Base-by-base conservation (phyloP, 2,888 invertebrate species). In the Oscheius onirici region DNA sequence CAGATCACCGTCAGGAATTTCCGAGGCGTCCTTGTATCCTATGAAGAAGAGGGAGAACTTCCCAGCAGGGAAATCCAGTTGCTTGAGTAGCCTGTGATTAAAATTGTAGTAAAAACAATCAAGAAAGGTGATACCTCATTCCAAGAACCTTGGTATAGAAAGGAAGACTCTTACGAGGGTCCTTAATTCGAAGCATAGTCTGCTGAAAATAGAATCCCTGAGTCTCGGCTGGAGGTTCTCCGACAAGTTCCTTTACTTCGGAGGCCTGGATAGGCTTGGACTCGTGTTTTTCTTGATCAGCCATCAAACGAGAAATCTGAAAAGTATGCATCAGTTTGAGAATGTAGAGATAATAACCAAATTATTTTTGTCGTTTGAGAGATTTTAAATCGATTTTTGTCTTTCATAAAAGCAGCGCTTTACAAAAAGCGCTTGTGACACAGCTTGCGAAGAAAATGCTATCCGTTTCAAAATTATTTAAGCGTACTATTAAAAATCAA, bases 121-220 rank as follows among this genome's bases (percentile, higher is more conserved):
- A 5, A 40, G 49, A 51, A 8, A 22, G 26, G 22, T 41, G 11
- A 28, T 20, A 89, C 13, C 92, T 92, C 95, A 96, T 96, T 6
- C 96, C 96, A 0, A 97, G 90, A 0, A 95, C 93, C 63, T 92
- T 92, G 0, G 94, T 93, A 89, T 96, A 96, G 88, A 97, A 96
- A 0, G 94, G 93, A 57, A 97, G 89, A 0, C 94, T 93, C 79
- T 91, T 92, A 75, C 92, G 91, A 0, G 95, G 95, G 88, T 97
- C 95, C 88, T 95, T 96, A 76, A 96, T 94, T 43, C 96, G 91
- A 88, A 93, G 93, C 96, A 97, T 97, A 0, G 95, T 96, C 91
- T 97, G 96, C 90, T 96, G 95, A 89, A 96, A 93, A 81, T 95
- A 91, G 88, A 93, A 96, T n/a, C 69, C 81, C 15, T 76, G 69